A percentile compares a stretch with the other conserved stretches of the same genome.
phyloP scores from a whole-genome alignment of 2,113 vertebrate species.

The Aramus guarauna region DNA sequence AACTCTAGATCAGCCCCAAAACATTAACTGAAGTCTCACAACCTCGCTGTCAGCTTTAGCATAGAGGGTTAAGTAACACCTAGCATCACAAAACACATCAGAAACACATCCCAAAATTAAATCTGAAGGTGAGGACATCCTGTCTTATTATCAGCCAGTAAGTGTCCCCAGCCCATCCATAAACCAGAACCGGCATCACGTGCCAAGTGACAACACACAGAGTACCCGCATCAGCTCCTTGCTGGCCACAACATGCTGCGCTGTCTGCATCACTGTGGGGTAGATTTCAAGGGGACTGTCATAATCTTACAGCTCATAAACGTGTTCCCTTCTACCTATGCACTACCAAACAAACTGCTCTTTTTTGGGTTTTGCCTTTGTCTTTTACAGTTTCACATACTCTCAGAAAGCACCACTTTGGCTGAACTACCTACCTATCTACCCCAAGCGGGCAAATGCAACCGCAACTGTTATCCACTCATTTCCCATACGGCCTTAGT shows the following conservation, averaged over 20 bases:
- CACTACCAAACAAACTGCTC: background rate
- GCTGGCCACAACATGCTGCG: background rate
- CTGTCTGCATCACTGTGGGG: background rate
- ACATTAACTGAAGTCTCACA: background rate
- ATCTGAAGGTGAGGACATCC: background rate
- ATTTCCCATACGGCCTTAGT: background rate
- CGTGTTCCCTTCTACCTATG: background rate
- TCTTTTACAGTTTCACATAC: background rate
- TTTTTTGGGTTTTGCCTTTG: background rate
- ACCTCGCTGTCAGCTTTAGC: background rate
- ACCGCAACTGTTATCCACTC: background rate
- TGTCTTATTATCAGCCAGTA: background rate
- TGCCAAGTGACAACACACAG: background rate
- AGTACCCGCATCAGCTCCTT: background rate
- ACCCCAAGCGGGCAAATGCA: background rate
- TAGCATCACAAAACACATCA: background rate
- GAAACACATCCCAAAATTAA: background rate
- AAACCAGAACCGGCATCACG: background rate
- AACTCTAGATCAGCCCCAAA: background rate
- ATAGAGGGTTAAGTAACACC: background rate
- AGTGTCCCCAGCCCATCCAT: background rate
- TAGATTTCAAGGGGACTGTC: background rate
- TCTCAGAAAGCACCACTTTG: background rate
- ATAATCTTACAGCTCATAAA: background rate
- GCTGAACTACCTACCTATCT: background rate